Conservation (phyloP, 1,140 invertebrate species). For the Drosophila kurseongensis region DNA sequence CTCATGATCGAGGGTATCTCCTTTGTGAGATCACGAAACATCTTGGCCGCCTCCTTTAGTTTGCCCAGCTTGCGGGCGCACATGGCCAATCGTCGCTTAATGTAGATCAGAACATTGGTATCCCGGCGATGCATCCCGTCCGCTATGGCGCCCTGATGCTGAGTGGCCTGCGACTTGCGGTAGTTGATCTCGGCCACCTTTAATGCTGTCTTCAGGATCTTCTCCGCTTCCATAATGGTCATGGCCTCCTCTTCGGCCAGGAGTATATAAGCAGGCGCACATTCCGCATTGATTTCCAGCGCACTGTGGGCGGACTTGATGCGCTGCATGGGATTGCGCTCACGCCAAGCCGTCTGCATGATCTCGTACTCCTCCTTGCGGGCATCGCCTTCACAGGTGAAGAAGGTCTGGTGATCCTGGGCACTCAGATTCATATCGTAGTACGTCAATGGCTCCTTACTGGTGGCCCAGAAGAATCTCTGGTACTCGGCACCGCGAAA, state of each 20-base stretch:
- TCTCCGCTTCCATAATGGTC: slow-evolving; percentile 95
- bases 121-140: slow-evolving; percentile 95
- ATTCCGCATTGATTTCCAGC: slow-evolving; percentile 95
- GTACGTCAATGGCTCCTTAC: slow-evolving; percentile 98
- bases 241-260: slow-evolving; percentile 98
- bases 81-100: slow-evolving; percentile 97
- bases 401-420: slow-evolving; percentile 99
- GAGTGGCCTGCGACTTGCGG: slow-evolving; percentile 89
- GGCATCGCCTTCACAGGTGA: slow-evolving; percentile 96
- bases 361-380: slow-evolving; percentile 97
- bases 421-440: slow-evolving; percentile 99
- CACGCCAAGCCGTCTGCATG: slow-evolving; percentile 99
- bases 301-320: slow-evolving; percentile 97
- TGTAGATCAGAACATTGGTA: slow-evolving; percentile 97
- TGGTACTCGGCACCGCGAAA: slow-evolving; percentile 98
- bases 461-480: slow-evolving; percentile 94
- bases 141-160: slow-evolving; percentile 90
- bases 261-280: slow-evolving; percentile 97
- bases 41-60: slow-evolving; percentile 97
- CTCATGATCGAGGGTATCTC: slow-evolving; percentile 97
- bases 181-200: slow-evolving; percentile 95
- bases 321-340: slow-evolving; percentile 95
- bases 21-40: slow-evolving; percentile 98
- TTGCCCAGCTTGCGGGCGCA: slow-evolving; percentile 97
- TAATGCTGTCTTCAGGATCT: slow-evolving; percentile 93